Evolutionary conservation across 2,113 vertebrate genomes (phyloP).

Genomic region (Mormoops blainvillei): DNA sequence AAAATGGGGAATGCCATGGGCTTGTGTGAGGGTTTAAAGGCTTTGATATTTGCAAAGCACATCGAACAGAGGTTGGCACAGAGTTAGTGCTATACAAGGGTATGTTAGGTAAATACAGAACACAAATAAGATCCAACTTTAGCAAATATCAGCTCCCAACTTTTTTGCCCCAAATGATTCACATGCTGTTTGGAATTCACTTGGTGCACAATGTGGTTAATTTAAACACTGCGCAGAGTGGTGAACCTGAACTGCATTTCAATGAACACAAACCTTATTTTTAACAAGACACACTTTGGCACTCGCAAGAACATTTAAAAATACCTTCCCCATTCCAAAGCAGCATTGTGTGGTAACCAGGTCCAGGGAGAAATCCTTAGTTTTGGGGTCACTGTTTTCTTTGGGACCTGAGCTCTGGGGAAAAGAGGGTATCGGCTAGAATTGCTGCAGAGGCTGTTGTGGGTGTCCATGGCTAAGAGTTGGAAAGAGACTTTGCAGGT

Average conservation of each 20-base stretch:
- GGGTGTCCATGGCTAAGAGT: not conserved
- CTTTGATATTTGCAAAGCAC: not conserved
- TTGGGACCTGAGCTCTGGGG: not conserved
- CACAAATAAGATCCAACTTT: slow-evolving; percentile 32
- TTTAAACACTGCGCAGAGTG: slow-evolving; percentile 59
- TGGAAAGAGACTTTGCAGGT: not conserved
- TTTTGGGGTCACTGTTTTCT: not conserved
- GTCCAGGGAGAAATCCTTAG: slow-evolving; percentile 28
- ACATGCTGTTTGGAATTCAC: slow-evolving; percentile 15
- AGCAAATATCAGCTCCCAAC: slow-evolving; percentile 62
- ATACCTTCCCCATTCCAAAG: slow-evolving; percentile 57
- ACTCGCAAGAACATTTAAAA: slow-evolving; percentile 73
- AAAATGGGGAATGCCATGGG: fast-evolving
- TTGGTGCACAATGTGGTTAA: slow-evolving; percentile 42
- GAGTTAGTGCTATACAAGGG: not conserved
- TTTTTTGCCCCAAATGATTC: slow-evolving; percentile 45
- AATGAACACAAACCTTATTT: slow-evolving; percentile 72
- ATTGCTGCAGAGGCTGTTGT: not conserved
- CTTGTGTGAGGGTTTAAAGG: not conserved
- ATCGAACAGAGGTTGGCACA: not conserved
- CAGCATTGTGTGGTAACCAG: slow-evolving; percentile 8
- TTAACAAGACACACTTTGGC: slow-evolving; percentile 70
- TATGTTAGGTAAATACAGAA: slow-evolving; percentile 28
- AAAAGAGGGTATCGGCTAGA: not conserved
- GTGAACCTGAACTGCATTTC: slow-evolving; percentile 58